A percentile compares a stretch with the other conserved stretches of the same genome.
These are phyloP conservation scores for Hucho hucho DNA, from an alignment of 2,113 vertebrate species.

Conservation along the genomic window DNA sequence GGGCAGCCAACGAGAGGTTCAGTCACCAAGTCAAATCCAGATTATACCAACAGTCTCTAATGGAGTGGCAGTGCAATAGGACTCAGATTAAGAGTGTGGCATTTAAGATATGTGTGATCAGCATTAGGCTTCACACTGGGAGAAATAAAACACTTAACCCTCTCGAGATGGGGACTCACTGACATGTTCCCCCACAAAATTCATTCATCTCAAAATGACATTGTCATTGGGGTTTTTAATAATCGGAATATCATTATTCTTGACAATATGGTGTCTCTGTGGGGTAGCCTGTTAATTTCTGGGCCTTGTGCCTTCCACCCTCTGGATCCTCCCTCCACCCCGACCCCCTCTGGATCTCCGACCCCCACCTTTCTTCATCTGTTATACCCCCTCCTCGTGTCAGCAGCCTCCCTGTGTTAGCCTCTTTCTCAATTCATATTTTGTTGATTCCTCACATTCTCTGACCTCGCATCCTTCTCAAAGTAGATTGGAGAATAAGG, in stretches of 20 bases:
- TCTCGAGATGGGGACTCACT: slow-evolving; percentile 59
- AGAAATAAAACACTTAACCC: slow-evolving; percentile 58
- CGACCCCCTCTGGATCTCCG: slow-evolving; percentile 13
- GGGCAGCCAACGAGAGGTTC: slow-evolving; percentile 43
- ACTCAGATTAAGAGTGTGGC: slow-evolving; percentile 72
- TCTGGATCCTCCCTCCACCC: not conserved
- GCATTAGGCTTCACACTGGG: slow-evolving; percentile 50
- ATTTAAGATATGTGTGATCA: slow-evolving; percentile 61
- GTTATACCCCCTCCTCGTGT: slow-evolving; percentile 84
- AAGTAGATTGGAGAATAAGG: too few species aligned
- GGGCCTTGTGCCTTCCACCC: slow-evolving; percentile 54
- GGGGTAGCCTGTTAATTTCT: slow-evolving; percentile 70
- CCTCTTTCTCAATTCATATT: too few species aligned
- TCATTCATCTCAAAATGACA: slow-evolving; percentile 65
- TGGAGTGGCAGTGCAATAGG: slow-evolving; percentile 61
- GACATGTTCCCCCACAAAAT: slow-evolving; percentile 60
- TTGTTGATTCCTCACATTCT: too few species aligned
- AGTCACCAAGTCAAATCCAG: slow-evolving; percentile 55
- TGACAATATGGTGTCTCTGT: slow-evolving; percentile 74
- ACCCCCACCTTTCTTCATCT: slow-evolving; percentile 79
- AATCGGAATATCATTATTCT: slow-evolving; percentile 68
- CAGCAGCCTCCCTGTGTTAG: slow-evolving; percentile 66
- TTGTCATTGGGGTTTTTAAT: slow-evolving; percentile 67
- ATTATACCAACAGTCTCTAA: slow-evolving; percentile 66
- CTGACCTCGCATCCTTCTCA: too few species aligned